Percentiles rank a stretch among this genome's conserved stretches.
Evolutionary conservation across 2,113 vertebrate species (phyloP).

Genomic region (Telmatochromis brachygnathus): DNA sequence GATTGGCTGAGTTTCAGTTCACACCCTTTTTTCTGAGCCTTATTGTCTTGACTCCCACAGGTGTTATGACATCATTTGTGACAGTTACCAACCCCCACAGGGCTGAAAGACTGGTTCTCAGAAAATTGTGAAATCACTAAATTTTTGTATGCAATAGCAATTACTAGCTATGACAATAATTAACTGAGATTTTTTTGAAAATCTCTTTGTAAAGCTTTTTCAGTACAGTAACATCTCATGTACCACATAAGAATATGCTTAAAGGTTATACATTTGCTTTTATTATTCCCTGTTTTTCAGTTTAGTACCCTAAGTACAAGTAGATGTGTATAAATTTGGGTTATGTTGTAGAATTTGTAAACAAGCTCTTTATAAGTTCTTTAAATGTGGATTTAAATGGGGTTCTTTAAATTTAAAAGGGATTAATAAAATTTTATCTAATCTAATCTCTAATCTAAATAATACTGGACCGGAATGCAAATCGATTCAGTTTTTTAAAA

Average conservation of each 20-base stretch:
- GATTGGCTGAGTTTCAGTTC: background rate
- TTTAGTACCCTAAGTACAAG: background rate
- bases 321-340: background rate
- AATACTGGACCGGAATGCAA: rapidly evolving
- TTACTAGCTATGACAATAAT: background rate
- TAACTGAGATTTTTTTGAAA: background rate
- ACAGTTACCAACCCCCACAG: background rate
- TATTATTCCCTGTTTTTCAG: background rate
- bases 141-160: background rate
- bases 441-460: background rate
- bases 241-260: background rate
- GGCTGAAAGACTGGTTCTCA: background rate
- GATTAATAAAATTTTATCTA: background rate
- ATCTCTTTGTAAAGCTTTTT: background rate
- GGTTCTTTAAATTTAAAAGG: background rate
- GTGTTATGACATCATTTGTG: background rate
- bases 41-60: background rate
- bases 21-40: background rate
- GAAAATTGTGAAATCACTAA: background rate
- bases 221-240: background rate
- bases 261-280: background rate
- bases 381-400: background rate
- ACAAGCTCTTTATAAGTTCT: background rate
- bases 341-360: background rate
- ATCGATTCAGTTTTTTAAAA: background rate